Evolutionary conservation across 2,797 vertebrate genomes (phyloP).

Genomic region (Aotus griseimembra): DNA sequence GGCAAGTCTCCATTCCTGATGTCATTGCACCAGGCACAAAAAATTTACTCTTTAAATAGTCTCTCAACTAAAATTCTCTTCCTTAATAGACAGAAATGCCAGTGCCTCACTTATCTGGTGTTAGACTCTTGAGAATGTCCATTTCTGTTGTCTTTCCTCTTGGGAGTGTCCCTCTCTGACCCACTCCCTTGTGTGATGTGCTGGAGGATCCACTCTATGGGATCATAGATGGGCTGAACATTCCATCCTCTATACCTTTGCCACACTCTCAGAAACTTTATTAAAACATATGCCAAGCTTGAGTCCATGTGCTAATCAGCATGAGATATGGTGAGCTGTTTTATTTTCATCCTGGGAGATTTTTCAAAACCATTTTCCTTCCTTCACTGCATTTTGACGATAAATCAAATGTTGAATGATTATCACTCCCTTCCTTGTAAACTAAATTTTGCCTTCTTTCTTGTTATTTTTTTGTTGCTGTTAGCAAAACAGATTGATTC

Average conservation of each 20-base stretch:
- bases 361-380: conserved; percentile 59
- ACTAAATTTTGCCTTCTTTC: not conserved
- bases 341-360: not conserved
- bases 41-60: not conserved
- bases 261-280: not conserved
- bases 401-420: conserved; percentile 50
- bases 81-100: not conserved
- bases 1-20: not conserved
- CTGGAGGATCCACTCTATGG: not conserved
- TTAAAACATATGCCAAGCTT: not conserved
- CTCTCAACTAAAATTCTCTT: not conserved
- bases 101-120: not conserved
- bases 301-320: not conserved
- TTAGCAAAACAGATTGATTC: conserved; percentile 41
- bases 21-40: not conserved
- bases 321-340: not conserved
- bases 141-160: not conserved
- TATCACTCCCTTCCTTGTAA: conserved; percentile 26
- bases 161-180: not conserved
- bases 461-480: conserved; percentile 16
- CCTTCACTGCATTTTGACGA: not conserved
- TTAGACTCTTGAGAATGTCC: not conserved
- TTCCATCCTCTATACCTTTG: not conserved
- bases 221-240: not conserved
- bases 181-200: not conserved